Evolutionary conservation across 2,888 invertebrate genomes (phyloP), one percentile per base, ranked within the genome.

Genomic region (Scelioninae gen. 1): DNA sequence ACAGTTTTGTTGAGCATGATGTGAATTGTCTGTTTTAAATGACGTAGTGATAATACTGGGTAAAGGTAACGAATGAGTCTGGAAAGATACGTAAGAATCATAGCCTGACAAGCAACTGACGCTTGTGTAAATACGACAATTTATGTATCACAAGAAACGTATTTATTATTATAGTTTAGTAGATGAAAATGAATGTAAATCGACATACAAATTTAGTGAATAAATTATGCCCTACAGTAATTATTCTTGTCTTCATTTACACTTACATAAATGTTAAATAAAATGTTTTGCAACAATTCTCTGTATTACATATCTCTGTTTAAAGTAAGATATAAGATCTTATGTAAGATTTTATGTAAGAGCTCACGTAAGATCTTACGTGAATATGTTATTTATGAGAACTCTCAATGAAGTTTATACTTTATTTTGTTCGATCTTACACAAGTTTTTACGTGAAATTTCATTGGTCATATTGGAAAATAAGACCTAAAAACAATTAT

Each of bases 121-220:
- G 88, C 89, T 88, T 89, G 87, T 91, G 91, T 91, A 90, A 89
- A 91, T 91, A 91, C 87, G 88, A 88, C 85, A 85, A 32, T 89
- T 89, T 87, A 90, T 90, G 91, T 90, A 89, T 89, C 88, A 86
- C 89, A 90, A 89, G 86, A 75, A 90, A 87, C 89, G 88, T 91
- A 91, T 91, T 91, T 91, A 91, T 91, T 90, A 90, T 88, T 88
- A 86, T 85, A 87, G 84, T 90, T 90, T 90, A 91, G 89, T 90
- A 90, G 90, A 83, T 89, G 88, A 88, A 89, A 90, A 89, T 89
- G 88, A 90, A 90, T 90, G 87, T 88, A 87, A 88, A 88, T 86
- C 78, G 56, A 81, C 76, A 83, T 66, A 79, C 56, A 79, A 79
- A 66, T 71, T 84, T 71, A 83, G 79, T 76, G 69, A 83, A 83